phyloP scores from a whole-genome alignment of 2,113 vertebrate genomes.

The Sinosuthora webbiana region DNA sequence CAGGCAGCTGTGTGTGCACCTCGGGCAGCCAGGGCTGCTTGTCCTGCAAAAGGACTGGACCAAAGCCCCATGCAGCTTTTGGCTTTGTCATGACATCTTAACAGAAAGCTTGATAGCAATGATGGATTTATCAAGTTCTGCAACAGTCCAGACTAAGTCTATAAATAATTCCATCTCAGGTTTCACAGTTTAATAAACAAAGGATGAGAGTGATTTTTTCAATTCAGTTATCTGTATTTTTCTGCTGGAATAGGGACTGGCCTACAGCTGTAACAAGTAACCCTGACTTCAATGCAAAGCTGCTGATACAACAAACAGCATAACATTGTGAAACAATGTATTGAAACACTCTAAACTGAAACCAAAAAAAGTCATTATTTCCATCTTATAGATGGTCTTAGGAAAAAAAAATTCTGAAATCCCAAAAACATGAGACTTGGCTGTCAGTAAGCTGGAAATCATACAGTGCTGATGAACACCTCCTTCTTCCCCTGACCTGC shows the following conservation, averaged over 20 bases:
- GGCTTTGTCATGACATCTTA: neutral
- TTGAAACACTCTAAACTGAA: neutral
- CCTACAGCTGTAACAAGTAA: neutral
- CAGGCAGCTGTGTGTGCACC: fast-evolving
- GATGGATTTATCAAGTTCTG: neutral
- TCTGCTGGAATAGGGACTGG: neutral
- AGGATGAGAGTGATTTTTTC: neutral
- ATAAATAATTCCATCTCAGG: neutral
- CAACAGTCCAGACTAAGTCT: neutral
- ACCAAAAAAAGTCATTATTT: neutral
- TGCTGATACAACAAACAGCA: neutral
- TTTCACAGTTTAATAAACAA: conserved; percentile 4
- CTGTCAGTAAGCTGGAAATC: neutral
- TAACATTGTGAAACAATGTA: neutral
- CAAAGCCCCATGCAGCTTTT: neutral
- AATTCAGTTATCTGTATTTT: neutral
- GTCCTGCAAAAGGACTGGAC: neutral
- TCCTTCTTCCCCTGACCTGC: neutral
- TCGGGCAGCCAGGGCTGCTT: neutral
- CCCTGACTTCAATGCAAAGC: neutral
- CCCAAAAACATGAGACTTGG: neutral
- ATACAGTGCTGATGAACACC: neutral
- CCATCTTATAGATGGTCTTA: neutral
- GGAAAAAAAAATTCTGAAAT: neutral
- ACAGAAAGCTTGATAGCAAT: neutral